Base-by-base conservation (phyloP, 2,888 invertebrate species). In the Macrosiphum euphorbiae region DNA sequence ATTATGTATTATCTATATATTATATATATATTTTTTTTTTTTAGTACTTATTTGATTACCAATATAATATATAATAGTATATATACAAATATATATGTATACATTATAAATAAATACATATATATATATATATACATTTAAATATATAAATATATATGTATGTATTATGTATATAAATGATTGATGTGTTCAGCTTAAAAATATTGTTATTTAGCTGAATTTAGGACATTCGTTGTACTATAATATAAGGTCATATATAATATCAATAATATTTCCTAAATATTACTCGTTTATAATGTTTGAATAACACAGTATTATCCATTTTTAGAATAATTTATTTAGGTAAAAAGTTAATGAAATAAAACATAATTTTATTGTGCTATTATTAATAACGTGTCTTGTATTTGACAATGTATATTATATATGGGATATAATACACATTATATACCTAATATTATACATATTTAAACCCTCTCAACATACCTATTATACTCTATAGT, bases 241-340 rank as follows among this genome's bases (percentile, higher is more conserved):
- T 90, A 58, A 26, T 58, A 94, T 94, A 94, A 94, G 90, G 85
- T 94, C 61, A 61, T 90, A 94, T 94, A 94, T 94, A 94, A 90
- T 94, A 94, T 94, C 94, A 94, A 94, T 94, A 92, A 92, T 94
- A 93, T 90, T 94, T 94, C 94, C 94, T 94, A 90, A 94, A 90
- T 94, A 94, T 87, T 90, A 94, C n/a, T 90, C 90, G 94, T 90
- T 90, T 94, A 94, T 94, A 93, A 78, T 84, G 88, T 92, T 92
- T 92, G 87, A 92, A 92, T 92, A 90, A 89, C 47, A 94, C 94
- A 90, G 86, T 94, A 94, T 94, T 94, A 94, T 87, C 93, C 89
- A 90, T 90, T 93, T 85, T 93, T 90, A 90, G 89, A 85, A 93
- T 93, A 85, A 90, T 90, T 93, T 90, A 85, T 90, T 90, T 93